These are phyloP conservation scores for Dichetophora obliterata DNA, from an alignment of 2,888 invertebrate genomes.

Conservation along the genomic window DNA sequence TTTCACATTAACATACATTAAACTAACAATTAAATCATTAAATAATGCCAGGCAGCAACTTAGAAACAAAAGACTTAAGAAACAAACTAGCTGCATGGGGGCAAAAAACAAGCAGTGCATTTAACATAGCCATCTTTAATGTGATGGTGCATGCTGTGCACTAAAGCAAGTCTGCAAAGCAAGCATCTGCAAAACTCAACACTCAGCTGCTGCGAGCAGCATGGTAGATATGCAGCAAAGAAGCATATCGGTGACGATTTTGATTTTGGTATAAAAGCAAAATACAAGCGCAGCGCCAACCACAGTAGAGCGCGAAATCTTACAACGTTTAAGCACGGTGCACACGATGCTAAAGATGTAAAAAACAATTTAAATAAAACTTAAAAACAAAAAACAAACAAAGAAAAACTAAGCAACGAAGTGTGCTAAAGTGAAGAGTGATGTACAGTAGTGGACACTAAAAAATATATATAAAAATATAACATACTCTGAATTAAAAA, in stretches of 20 bases:
- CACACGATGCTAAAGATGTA: constrained; percentile 34
- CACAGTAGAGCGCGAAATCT: constrained; percentile 65
- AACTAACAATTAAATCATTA: no score
- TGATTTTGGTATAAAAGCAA: constrained; percentile 64
- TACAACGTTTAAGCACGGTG: constrained; percentile 22
- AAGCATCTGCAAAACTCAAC: not conserved
- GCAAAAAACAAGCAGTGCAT: not conserved
- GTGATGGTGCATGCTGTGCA: not conserved
- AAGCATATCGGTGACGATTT: constrained; percentile 15
- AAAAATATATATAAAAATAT: not conserved
- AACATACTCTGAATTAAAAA: no score
- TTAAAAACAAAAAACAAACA: not conserved
- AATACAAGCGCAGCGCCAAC: constrained; percentile 60
- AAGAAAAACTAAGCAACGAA: not conserved
- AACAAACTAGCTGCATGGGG: not conserved
- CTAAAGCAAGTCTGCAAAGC: not conserved
- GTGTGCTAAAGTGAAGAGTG: not conserved
- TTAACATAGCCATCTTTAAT: not conserved
- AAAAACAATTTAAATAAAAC: not conserved
- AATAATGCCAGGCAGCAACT: no score
- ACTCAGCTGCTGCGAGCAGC: not conserved
- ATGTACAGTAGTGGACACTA: not conserved
- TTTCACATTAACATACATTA: no score
- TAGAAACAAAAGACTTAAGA: not conserved
- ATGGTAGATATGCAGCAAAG: not conserved